phyloP scores from a whole-genome alignment of 2,797 vertebrate species.

The Poeciliopsis paucimaculata region DNA sequence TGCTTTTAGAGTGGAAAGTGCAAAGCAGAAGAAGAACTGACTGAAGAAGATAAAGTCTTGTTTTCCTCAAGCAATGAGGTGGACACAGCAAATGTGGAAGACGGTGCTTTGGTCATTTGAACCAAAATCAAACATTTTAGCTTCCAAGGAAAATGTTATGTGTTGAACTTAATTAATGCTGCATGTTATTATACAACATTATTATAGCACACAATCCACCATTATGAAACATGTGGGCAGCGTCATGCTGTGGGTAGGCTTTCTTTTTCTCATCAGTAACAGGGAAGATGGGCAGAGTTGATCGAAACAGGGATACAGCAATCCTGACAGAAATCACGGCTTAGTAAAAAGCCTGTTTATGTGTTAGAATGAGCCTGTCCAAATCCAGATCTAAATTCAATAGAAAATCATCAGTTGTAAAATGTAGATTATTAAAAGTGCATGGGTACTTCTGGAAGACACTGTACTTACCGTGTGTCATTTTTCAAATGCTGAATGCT shows the following conservation, averaged over 20 bases:
- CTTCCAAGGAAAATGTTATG: neutral
- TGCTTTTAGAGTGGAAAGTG: neutral
- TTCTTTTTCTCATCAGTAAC: neutral
- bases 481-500: neutral
- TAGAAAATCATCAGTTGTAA: neutral
- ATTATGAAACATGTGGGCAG: neutral
- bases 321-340: neutral
- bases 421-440: neutral
- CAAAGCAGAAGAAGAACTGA: neutral
- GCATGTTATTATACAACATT: neutral
- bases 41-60: neutral
- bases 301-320: neutral
- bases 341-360: neutral
- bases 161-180: neutral
- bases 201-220: neutral
- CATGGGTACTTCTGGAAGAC: neutral
- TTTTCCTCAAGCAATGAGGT: neutral
- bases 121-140: neutral
- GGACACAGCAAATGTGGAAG: neutral
- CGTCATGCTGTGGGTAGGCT: neutral
- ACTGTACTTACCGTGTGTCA: neutral
- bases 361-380: neutral
- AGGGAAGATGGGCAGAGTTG: neutral
- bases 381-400: neutral
- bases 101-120: neutral